Evolutionary conservation across 2,888 invertebrate species (phyloP), one percentile per base, ranked within the genome.

Genomic region (Gonocerus acuteangulatus): DNA sequence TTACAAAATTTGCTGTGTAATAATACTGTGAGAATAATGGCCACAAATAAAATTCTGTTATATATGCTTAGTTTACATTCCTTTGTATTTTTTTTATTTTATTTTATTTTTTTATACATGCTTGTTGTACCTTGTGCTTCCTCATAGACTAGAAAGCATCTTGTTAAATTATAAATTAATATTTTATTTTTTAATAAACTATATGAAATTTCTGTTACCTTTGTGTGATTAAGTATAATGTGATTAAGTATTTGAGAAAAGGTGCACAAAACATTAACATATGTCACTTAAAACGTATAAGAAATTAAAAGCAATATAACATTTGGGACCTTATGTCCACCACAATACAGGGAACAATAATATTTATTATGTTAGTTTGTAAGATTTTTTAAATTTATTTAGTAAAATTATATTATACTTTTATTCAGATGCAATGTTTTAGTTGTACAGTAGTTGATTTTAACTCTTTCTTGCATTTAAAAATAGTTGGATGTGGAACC

Each of bases 261-360:
- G 15, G 39, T 39, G 39, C 39, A 39, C 39, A 39, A 39, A 39
- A 13, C 39, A 11, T 3, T 15, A 4, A 39, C 4, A 39, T n/a
- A 39, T 39, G n/a, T 39, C 39, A 39, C 39, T 39, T 39, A 39
- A 39, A 15, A 13, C 11, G 4, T n/a, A n/a, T 39, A n/a, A 39
- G 3, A 39, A 39, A 39, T 4, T 21, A 54, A 23, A n/a, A 54
- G 54, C 54, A 54, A 54, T 54, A 54, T 22, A 21, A 52, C 34
- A 11, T 22, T 42, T 15, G 21, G 54, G 54, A 54, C 54, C 34
- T 21, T 54, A 39, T 22, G 54, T 54, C 54, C 54, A 39, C 39
- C 16, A 34, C 39, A 54, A 54, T 54, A 54, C 54, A 54, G 54
- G 54, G 54, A 54, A 54, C 54, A 54, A 54, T 54, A 54, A 42